phyloP scores from a whole-genome alignment of 2,113 vertebrate species.

The Myanophis thanlyinensis region DNA sequence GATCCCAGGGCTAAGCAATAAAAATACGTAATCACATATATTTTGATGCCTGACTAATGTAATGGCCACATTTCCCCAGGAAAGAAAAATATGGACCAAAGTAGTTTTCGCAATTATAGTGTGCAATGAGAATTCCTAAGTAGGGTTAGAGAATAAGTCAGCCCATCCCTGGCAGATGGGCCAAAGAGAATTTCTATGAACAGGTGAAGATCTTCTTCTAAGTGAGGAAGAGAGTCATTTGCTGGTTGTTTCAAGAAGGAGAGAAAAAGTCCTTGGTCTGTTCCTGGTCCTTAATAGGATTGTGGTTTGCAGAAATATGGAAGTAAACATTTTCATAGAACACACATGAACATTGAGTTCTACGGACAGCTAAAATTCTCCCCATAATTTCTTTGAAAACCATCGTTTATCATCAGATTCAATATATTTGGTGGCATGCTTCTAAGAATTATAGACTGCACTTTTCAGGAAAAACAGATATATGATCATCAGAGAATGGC shows the following conservation, averaged over 20 bases:
- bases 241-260: not conserved
- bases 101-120: not conserved
- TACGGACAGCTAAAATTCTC: not conserved
- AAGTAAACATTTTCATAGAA: not conserved
- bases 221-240: not conserved
- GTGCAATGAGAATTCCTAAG: not conserved
- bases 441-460: not conserved
- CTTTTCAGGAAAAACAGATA: not conserved
- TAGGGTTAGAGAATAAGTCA: not conserved
- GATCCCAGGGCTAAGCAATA: not conserved
- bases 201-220: not conserved
- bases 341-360: not conserved
- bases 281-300: not conserved
- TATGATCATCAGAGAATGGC: not conserved
- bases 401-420: not conserved
- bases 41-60: not conserved
- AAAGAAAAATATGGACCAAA: not conserved
- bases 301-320: not conserved
- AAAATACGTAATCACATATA: not conserved
- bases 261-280: not conserved
- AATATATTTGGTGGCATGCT: not conserved
- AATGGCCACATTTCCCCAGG: not conserved
- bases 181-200: not conserved
- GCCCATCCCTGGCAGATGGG: not conserved
- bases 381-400: not conserved